These are phyloP conservation scores for Buceros bicornis DNA, from an alignment of 2,797 vertebrate species.

Conservation along the genomic window DNA sequence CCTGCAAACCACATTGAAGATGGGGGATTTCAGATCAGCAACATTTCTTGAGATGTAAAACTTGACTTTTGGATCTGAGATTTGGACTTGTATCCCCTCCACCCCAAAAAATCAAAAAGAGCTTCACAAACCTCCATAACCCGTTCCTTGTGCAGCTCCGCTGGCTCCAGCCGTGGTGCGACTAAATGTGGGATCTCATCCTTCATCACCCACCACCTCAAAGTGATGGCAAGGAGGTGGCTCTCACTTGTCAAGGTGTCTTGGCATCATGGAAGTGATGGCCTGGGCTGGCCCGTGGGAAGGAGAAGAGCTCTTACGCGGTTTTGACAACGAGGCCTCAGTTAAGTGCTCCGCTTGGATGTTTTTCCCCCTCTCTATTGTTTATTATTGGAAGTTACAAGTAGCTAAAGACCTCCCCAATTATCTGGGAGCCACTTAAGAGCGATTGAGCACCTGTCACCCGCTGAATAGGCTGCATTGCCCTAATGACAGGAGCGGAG, in stretches of 20 bases:
- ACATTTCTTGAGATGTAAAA: background rate
- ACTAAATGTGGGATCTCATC: accelerated
- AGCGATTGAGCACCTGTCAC: conserved; percentile 73
- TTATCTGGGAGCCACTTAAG: conserved; percentile 73
- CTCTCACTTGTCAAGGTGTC: background rate
- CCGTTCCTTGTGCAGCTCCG: accelerated
- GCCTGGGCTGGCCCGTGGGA: background rate
- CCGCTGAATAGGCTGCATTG: conserved; percentile 51
- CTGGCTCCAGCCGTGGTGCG: accelerated
- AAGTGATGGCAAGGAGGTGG: background rate
- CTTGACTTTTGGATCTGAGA: background rate
- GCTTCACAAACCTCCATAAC: background rate
- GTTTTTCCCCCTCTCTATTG: conserved; percentile 2
- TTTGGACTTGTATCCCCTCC: background rate
- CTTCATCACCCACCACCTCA: background rate
- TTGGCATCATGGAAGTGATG: accelerated
- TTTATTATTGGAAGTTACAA: conserved; percentile 77
- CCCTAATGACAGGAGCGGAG: conserved; percentile 48
- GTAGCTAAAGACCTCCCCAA: conserved; percentile 76
- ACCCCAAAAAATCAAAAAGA: background rate
- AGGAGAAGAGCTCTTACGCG: conserved; percentile 7
- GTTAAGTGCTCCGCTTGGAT: conserved; percentile 8
- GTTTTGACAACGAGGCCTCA: background rate
- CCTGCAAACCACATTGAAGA: background rate
- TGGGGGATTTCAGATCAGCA: background rate